Evolutionary conservation across 2,113 vertebrate species (phyloP).

Genomic region (Syngnathus floridae): DNA sequence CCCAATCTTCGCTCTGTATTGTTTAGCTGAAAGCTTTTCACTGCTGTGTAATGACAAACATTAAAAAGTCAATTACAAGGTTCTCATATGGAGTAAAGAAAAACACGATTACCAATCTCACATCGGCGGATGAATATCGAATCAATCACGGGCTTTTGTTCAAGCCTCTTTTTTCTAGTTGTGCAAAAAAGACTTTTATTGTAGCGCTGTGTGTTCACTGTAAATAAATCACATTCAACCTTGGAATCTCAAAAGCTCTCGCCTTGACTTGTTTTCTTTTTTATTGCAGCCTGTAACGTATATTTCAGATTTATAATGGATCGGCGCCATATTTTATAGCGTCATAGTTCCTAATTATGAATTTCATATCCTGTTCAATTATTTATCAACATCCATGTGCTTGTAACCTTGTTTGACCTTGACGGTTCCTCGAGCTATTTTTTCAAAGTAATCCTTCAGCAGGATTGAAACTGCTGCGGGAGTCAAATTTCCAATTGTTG

Average conservation of each 20-base stretch:
- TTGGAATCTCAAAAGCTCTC: too few species aligned
- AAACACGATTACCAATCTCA: conserved; percentile 13
- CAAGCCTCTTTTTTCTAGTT: too few species aligned
- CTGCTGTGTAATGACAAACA: conserved; percentile 54
- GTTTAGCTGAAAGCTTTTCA: conserved; percentile 43
- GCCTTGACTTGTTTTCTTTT: too few species aligned
- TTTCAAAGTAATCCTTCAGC: not conserved
- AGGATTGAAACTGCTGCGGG: not conserved
- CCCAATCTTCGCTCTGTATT: conserved; percentile 25
- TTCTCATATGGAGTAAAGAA: conserved; percentile 14
- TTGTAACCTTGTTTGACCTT: not conserved
- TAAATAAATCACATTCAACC: too few species aligned
- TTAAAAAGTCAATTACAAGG: conserved; percentile 61
- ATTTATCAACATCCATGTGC: not conserved
- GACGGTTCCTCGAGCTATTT: not conserved
- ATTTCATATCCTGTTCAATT: too few species aligned
- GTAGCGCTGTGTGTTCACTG: too few species aligned
- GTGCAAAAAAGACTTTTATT: too few species aligned
- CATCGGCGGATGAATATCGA: conserved; percentile 9
- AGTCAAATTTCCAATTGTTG: not conserved
- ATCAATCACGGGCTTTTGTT: conserved; percentile 9
- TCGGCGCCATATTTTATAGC: too few species aligned
- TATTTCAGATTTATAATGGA: too few species aligned
- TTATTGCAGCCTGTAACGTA: too few species aligned
- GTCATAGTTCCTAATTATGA: too few species aligned